phyloP scores from a whole-genome alignment of 2,113 vertebrate species.

The Lampris megalopsis region DNA sequence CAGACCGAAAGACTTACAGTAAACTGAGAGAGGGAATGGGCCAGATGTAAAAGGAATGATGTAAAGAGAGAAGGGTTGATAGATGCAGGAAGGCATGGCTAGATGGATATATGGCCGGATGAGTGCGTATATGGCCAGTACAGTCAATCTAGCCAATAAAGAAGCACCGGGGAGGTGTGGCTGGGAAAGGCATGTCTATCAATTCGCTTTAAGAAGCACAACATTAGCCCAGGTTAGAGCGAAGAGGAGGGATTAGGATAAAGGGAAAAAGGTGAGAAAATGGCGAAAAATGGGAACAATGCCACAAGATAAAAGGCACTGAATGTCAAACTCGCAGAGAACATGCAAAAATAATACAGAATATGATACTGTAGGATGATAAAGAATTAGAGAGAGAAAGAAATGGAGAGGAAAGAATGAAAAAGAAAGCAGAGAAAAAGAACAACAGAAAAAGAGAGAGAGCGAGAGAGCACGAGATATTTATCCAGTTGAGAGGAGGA shows the following conservation, averaged over 20 bases:
- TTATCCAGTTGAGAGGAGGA: conserved; percentile 16
- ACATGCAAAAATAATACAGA: too few relatives aligned
- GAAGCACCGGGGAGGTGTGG: not conserved
- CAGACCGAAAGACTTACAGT: not conserved
- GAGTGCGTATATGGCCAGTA: not conserved
- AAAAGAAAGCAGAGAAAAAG: conserved; percentile 19
- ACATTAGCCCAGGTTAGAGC: not conserved
- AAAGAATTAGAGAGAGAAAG: not conserved
- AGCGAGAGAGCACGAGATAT: too few relatives aligned
- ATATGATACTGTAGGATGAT: not conserved
- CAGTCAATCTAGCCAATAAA: conserved; percentile 12
- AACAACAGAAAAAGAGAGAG: not conserved
- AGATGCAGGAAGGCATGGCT: not conserved
- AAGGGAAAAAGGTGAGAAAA: not conserved
- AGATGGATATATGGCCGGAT: not conserved
- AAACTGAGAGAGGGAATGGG: not conserved
- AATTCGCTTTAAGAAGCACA: not conserved
- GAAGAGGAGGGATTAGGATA: not conserved
- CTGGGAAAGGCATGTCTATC: not conserved
- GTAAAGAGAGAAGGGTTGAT: not conserved
- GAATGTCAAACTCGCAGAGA: not conserved
- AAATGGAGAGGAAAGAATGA: not conserved
- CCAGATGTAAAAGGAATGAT: not conserved
- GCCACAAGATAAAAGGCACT: not conserved
- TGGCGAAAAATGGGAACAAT: not conserved